These are phyloP conservation scores for Matsumurasca onukii DNA, from an alignment of 1,140 invertebrate genomes.

Conservation along the genomic window DNA sequence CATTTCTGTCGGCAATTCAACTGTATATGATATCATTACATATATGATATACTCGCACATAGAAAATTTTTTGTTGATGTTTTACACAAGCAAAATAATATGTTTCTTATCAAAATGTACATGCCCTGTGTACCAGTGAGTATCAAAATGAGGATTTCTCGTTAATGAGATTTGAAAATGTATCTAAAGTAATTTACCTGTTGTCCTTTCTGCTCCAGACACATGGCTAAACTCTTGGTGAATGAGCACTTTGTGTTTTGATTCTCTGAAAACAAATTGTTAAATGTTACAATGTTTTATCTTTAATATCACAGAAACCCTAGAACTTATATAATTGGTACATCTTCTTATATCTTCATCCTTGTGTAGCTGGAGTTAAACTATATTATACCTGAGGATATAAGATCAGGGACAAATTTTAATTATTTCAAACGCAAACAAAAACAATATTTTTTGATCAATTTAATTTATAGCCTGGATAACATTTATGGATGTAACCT, in stretches of 20 bases:
- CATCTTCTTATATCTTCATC: too few relatives aligned
- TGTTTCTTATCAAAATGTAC: background rate
- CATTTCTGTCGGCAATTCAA: background rate
- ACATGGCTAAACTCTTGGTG: background rate
- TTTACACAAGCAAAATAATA: background rate
- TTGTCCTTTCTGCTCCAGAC: background rate
- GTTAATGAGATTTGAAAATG: background rate
- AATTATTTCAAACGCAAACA: background rate
- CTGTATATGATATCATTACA: background rate
- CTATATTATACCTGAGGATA: background rate
- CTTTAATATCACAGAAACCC: too few relatives aligned
- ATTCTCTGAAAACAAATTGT: background rate
- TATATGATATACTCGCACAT: background rate
- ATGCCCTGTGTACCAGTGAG: background rate
- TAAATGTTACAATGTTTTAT: too few relatives aligned
- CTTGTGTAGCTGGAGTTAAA: too few relatives aligned
- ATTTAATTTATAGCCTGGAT: too few relatives aligned
- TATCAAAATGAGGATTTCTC: background rate
- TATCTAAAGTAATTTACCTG: background rate
- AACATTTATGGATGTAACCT: too few relatives aligned
- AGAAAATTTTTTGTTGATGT: background rate
- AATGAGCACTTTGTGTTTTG: background rate
- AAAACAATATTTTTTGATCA: too few relatives aligned
- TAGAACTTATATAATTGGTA: too few relatives aligned
- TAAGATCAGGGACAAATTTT: background rate